Evolutionary conservation across 1,140 invertebrate species (phyloP), one percentile per base, ranked within the genome.

Genomic region (Monomorium pharaonis): DNA sequence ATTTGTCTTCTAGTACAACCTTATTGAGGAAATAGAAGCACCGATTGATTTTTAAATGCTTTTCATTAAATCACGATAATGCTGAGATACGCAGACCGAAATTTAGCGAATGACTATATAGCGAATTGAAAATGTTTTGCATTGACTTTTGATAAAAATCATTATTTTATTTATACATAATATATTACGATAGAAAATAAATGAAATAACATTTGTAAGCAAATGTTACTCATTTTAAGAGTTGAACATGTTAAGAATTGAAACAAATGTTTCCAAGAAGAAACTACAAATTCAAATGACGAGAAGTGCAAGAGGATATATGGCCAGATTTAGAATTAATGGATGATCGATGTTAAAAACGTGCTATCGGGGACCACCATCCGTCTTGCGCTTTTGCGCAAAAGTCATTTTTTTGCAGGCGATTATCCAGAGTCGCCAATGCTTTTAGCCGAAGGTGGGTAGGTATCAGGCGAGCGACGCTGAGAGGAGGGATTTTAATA

Each of bases 321-420:
- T 21, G 33, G 16, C 3, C 5, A 14, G 16, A 16, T 56, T 80
- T 47, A 69, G 51, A 33, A 14, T 30, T 56, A 81, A 81, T 81
- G 78, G 78, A 81, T 70, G 49, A 54, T 51, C 49, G 63, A 54
- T 69, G 77, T 80, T 78, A 44, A 81, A 54, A 27, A 67, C 33
- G 65, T 42, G 27, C 14, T 58, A 63, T 42, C 37, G 18, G n/a
- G n/a, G 24, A 21, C 51, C 33, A 18, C 16, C n/a, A 27, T 72
- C 42, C 7, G n/a, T 81, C 49, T 70, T 56, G 18, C 4, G 30
- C 33, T 74, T 18, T 69, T 54, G 76, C 75, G 37, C 21, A 65
- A 37, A 37, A 24, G 24, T 51, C 4, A 14, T n/a, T 67, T 49
- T 67, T 60, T 67, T 83, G 51, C 78, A 9, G 4, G n/a, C n/a